Base-by-base conservation (phyloP, 2,797 vertebrate genomes). In the Brachyalestes nurse region DNA sequence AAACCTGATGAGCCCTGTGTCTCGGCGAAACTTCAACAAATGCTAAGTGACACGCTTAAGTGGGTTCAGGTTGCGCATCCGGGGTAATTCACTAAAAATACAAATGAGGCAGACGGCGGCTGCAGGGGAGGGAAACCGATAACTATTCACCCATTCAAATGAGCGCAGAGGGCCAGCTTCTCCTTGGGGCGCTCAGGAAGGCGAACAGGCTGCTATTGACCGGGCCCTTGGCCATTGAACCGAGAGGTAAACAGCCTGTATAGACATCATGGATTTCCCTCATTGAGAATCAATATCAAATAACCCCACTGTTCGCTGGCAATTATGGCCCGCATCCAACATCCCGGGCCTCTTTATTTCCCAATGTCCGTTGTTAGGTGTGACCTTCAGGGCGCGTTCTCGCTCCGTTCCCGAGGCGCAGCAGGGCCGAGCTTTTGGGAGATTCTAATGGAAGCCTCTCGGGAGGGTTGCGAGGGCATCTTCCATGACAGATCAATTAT, bases 401-500 rank as follows among this genome's bases (percentile, higher is more conserved):
- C 72, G 78, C 82, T 81, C 67, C 47, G 7, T 78, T 83, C 70
- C 78, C 42, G 25, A 77, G 76, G 78, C 53, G 72, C 70, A 83
- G 89, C 88, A 88, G 86, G 85, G 80, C 87, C 86, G 77, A 86
- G 76, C 90, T 82, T 84, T 87, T 82, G 78, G 81, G 91, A 90
- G 90, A 90, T 93, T 93, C 90, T 91, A 91, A 92, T 90, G 89
- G 90, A 67, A 92, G 92, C 92, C 92, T 89, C 86, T 83, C 89
- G 92, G 93, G 93, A 93, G 88, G 89, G 89, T 85, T 80, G 89
- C 23, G 86, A 92, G 87, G 91, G 88, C 91, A 92, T 93, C 93
- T 94, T 93, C 93, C 92, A 93, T 94, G 94, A 94, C 93, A 93
- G 93, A 94, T 94, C 94, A 93, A 95, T 94, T 94, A 92, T 91